These are phyloP conservation scores for Psettodes erumei DNA, from an alignment of 2,113 vertebrate species.

Conservation along the genomic window DNA sequence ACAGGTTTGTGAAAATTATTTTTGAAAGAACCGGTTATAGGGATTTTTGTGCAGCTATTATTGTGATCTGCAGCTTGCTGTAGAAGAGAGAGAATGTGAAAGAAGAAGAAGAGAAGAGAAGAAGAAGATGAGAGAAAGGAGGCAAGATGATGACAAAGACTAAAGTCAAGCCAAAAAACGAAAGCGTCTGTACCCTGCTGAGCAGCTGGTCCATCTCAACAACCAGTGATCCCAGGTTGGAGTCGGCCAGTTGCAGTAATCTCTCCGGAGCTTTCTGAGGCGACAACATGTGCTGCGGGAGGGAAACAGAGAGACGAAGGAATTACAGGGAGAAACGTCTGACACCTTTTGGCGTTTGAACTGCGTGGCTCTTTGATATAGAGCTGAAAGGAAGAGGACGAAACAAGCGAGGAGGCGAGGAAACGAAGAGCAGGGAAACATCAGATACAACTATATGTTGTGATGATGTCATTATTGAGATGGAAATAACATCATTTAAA, in stretches of 20 bases:
- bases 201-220: conserved; percentile 96
- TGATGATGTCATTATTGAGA: conserved; percentile 12
- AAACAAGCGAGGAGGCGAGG: conserved; percentile 10
- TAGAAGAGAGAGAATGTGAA: conserved; percentile 15
- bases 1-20: not conserved
- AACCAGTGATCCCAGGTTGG: conserved; percentile 90
- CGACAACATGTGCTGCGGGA: conserved; percentile 92
- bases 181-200: conserved; percentile 85
- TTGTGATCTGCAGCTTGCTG: not conserved
- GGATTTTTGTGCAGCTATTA: not conserved
- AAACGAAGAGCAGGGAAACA: too few species aligned
- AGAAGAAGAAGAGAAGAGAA: not conserved
- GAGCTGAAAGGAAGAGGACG: conserved; percentile 19
- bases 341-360: conserved; percentile 64
- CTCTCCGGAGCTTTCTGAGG: conserved; percentile 94
- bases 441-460: not conserved
- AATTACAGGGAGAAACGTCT: conserved; percentile 57
- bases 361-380: conserved; percentile 18
- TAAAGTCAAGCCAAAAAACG: conserved; percentile 6
- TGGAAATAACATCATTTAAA: not conserved
- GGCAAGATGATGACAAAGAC: conserved; percentile 4
- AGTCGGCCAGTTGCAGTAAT: conserved; percentile 91
- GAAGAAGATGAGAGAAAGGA: conserved; percentile 10
- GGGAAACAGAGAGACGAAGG: conserved; percentile 63
- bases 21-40: not conserved